Conservation (phyloP, 2,797 vertebrate species). For the Sebastes diaconus region DNA sequence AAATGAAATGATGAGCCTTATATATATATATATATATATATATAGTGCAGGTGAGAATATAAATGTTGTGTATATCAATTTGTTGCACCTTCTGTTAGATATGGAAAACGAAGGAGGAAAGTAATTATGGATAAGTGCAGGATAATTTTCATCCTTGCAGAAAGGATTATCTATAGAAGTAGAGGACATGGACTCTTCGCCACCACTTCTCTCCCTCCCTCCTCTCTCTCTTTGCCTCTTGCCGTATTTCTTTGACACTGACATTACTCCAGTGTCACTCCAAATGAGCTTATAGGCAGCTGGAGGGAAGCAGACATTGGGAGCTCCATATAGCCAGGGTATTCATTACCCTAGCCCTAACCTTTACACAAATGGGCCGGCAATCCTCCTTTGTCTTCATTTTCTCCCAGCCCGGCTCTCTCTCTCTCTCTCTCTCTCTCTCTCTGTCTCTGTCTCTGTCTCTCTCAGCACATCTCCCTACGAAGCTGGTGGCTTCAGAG, state of each 20-base stretch:
- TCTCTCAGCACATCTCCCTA: slow-evolving; percentile 17
- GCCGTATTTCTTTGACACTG: slow-evolving; percentile 76
- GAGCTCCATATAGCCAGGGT: slow-evolving; percentile 77
- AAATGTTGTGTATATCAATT: slow-evolving; percentile 46
- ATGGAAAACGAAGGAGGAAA: slow-evolving; percentile 55
- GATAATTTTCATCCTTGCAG: slow-evolving; percentile 78
- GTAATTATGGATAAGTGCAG: slow-evolving; percentile 81
- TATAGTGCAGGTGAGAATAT: slow-evolving; percentile 31
- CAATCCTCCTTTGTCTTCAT: slow-evolving; percentile 84
- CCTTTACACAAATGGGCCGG: slow-evolving; percentile 84
- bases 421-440: background rate
- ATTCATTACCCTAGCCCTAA: slow-evolving; percentile 85
- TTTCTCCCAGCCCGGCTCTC: slow-evolving; percentile 56
- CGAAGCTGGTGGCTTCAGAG: slow-evolving; percentile 34
- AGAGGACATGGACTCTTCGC: slow-evolving; percentile 71
- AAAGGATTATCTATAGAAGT: slow-evolving; percentile 78
- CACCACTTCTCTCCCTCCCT: slow-evolving; percentile 33
- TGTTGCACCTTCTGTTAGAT: slow-evolving; percentile 55
- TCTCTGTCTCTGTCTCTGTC: background rate
- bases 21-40: background rate
- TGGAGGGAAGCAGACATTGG: slow-evolving; percentile 75
- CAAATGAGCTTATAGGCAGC: slow-evolving; percentile 85
- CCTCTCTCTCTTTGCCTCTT: slow-evolving; percentile 54
- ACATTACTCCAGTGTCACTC: slow-evolving; percentile 84
- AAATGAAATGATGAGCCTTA: background rate